These are phyloP conservation scores for Galbula dea DNA, from an alignment of 2,113 vertebrate genomes.

Conservation along the genomic window DNA sequence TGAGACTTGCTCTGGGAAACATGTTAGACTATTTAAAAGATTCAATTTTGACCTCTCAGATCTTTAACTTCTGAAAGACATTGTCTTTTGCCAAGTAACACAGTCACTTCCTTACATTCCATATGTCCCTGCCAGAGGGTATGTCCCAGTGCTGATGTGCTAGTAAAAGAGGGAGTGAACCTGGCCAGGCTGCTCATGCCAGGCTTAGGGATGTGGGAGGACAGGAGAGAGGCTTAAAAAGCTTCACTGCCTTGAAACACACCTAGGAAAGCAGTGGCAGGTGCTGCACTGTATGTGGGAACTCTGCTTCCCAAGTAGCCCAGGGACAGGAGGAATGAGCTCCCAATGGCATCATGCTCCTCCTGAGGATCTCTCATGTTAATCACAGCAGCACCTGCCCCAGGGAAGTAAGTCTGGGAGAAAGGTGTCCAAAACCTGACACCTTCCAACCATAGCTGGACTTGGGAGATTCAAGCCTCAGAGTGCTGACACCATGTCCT, in stretches of 20 bases:
- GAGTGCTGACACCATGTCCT: not conserved
- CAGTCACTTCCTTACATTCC: constrained; percentile 44
- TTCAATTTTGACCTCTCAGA: constrained; percentile 11
- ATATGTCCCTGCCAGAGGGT: not conserved
- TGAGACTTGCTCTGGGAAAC: constrained; percentile 20
- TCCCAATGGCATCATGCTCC: not conserved
- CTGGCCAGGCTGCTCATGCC: not conserved
- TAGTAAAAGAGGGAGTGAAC: constrained; percentile 32
- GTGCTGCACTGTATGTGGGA: not conserved
- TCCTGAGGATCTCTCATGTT: not conserved
- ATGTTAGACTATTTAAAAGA: not conserved
- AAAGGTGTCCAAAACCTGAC: constrained; percentile 25
- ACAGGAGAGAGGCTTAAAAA: not conserved
- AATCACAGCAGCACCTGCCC: not conserved
- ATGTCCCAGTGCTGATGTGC: constrained; percentile 23
- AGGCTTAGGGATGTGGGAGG: not conserved
- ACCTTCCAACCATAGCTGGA: not conserved
- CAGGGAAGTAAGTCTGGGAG: not conserved
- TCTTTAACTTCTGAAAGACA: constrained; percentile 38
- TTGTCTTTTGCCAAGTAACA: constrained; percentile 39
- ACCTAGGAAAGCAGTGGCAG: accelerated
- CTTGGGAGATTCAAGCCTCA: not conserved
- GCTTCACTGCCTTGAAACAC: accelerated
- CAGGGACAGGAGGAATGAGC: not conserved
- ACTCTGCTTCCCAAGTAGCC: not conserved